Evolutionary conservation across 2,797 vertebrate species (phyloP), one percentile per base, ranked within the genome.

Genomic region (Huso huso): DNA sequence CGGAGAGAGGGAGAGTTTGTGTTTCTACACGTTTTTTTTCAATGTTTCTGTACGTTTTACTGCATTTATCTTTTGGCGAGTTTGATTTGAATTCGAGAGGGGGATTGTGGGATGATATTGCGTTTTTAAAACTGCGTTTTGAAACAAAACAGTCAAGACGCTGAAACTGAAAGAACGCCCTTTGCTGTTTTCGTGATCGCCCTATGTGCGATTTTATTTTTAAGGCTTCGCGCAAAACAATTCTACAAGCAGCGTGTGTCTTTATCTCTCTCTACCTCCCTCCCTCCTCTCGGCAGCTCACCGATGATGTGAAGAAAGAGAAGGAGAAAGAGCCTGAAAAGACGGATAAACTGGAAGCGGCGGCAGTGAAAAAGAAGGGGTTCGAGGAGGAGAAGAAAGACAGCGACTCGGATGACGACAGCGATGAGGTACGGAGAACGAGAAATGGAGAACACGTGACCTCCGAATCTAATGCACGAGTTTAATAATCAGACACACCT

Each of bases 301-400:
- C 95, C 0, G 94, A 97, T 1, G 94, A 97, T 0, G 87, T 96
- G 66, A 96, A 95, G 82, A 95, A 94, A 8, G 94, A 96, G 77
- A 96, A 95, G 13, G 94, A 96, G 72, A 96, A 95, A 71, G 95
- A 97, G 69, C 93, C 93, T 0, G 95, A 96, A 74, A 95, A 94
- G 71, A 60, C 87, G 0, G 92, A 94, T 18, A 92, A 93, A 69
- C 79, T 79, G 6, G 91, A 95, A 69, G 83, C 82, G 0, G 72
- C 84, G 0, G 75, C 80, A 11, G 79, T 93, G 67, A 88, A 91
- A 75, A 94, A 94, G 72, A 96, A 95, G 66, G 93, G 92, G 8
- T 93, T 94, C 1, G 92, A 93, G 78, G 88, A 93, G 62, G 93
- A 91, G 73, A 91, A 79, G 80, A 94, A 89, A 68, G 93, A 93